Conservation (phyloP, 2,113 vertebrate species). For the Holacanthus passer region DNA sequence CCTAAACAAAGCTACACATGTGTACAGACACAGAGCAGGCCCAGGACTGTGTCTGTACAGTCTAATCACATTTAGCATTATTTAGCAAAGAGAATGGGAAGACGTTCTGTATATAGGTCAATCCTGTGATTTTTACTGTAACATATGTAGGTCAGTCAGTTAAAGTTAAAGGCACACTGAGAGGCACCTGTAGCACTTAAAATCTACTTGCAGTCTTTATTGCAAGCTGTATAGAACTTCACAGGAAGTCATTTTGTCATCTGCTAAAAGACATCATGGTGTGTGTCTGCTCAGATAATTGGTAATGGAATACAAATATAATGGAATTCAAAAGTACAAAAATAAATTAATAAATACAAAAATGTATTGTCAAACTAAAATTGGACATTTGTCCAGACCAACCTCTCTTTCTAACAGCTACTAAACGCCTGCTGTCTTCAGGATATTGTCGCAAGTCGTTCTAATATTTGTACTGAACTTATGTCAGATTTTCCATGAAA, state of each 20-base stretch:
- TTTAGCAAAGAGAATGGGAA: neutral
- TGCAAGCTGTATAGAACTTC: no score
- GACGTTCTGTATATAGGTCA: neutral
- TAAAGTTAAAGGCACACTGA: neutral
- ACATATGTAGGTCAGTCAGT: neutral
- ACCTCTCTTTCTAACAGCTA: neutral
- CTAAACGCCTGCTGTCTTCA: neutral
- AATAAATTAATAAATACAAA: neutral
- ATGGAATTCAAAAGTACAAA: neutral
- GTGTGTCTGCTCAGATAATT: neutral
- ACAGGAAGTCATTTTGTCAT: neutral
- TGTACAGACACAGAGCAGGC: conserved; percentile 12
- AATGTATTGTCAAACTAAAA: neutral
- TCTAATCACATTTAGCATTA: conserved; percentile 8
- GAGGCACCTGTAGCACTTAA: neutral
- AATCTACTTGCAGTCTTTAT: neutral
- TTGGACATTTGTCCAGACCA: neutral
- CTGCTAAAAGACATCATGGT: neutral
- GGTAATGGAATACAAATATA: neutral
- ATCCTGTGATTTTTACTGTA: neutral
- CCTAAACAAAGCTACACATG: conserved; percentile 21
- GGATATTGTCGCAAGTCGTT: neutral
- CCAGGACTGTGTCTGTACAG: neutral
- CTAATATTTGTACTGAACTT: neutral
- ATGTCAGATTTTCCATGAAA: neutral